These are phyloP conservation scores for Chionomys nivalis DNA, from an alignment of 2,113 vertebrate species.

Conservation along the genomic window DNA sequence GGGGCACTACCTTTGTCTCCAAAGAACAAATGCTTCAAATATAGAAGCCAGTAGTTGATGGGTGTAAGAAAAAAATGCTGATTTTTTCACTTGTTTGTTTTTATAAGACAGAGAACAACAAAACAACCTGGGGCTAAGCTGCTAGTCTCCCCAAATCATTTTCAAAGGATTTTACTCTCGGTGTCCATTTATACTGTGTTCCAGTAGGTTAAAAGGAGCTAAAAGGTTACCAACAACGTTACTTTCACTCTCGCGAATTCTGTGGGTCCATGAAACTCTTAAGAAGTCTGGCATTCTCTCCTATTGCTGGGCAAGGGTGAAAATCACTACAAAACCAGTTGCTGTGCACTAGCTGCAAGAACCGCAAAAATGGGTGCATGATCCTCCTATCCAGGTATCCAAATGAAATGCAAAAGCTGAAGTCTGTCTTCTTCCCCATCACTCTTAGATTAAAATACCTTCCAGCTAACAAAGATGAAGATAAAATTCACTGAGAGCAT, in stretches of 20 bases:
- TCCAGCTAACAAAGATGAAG: constrained; percentile 35
- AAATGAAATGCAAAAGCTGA: constrained; percentile 13
- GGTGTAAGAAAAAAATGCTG: background rate
- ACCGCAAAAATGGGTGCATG: background rate
- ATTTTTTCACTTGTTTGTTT: background rate
- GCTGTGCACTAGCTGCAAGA: background rate
- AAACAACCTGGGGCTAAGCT: background rate
- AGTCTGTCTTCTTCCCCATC: constrained; percentile 22
- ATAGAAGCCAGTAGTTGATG: background rate
- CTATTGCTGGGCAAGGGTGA: background rate
- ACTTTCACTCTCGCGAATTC: background rate
- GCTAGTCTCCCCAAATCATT: background rate
- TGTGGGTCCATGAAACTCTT: background rate
- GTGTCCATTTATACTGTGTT: constrained; percentile 19
- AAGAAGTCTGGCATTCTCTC: background rate
- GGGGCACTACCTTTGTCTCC: background rate
- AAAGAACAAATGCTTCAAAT: background rate
- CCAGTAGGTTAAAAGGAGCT: background rate
- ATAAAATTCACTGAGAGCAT: constrained; percentile 33
- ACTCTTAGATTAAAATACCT: constrained; percentile 45
- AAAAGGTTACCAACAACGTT: background rate
- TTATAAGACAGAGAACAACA: background rate
- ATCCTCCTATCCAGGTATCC: constrained; percentile 26
- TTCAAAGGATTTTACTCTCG: background rate
- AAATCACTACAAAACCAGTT: constrained; percentile 2